Conservation (phyloP, 2,888 invertebrate genomes). For the Hylaea fasciaria region DNA sequence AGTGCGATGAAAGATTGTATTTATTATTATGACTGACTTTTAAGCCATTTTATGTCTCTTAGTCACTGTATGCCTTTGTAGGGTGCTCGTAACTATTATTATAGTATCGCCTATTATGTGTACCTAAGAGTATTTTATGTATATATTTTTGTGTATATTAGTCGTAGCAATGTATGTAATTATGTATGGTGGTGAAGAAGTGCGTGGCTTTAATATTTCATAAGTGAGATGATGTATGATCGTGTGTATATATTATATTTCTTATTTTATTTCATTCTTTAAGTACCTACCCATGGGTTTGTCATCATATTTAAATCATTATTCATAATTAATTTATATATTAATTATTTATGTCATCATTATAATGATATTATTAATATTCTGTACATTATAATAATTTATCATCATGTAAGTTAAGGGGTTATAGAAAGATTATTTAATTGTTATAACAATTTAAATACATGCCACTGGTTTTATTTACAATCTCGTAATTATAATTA, state of each 20-base stretch:
- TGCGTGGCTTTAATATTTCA: constrained; percentile 77
- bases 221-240: constrained; percentile 61
- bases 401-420: constrained; percentile 30
- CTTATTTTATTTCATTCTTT: constrained; percentile 18
- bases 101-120: constrained; percentile 40
- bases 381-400: constrained; percentile 39
- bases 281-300: constrained; percentile 15
- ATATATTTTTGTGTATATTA: constrained; percentile 53
- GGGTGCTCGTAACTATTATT: constrained; percentile 43
- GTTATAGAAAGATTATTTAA: constrained; percentile 36
- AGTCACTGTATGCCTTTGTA: constrained; percentile 54
- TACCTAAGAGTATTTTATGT: constrained; percentile 48
- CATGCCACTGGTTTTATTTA: constrained; percentile 45
- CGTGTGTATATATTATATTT: constrained; percentile 42
- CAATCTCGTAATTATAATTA: not conserved
- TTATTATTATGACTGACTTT: constrained; percentile 61
- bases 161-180: constrained; percentile 39
- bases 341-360: constrained; percentile 25
- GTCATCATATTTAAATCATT: constrained; percentile 20
- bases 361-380: constrained; percentile 36
- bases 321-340: constrained; percentile 17
- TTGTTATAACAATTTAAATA: constrained; percentile 54
- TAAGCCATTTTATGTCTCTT: constrained; percentile 44
- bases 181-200: constrained; percentile 54
- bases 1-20: constrained; percentile 67